These are phyloP conservation scores for Spicauda simplicius DNA, from an alignment of 2,888 invertebrate species.

Conservation along the genomic window DNA sequence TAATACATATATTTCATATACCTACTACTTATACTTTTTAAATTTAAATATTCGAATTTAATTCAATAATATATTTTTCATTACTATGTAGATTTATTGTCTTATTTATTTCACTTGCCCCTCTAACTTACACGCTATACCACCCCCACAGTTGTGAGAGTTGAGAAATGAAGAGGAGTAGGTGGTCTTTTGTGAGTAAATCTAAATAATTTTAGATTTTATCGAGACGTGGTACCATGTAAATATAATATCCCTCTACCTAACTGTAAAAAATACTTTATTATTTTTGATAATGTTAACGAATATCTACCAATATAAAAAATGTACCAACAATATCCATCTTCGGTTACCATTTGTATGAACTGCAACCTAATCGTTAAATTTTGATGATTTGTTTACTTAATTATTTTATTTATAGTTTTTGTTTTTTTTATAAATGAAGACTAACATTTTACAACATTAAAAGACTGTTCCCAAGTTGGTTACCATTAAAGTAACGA, in stretches of 20 bases:
- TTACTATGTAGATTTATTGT: no score
- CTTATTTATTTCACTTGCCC: no score
- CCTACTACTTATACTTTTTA: no score
- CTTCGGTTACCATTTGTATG: constrained; percentile 25
- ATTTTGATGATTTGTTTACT: no score
- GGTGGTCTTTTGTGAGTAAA: neutral
- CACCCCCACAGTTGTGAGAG: neutral
- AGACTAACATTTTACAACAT: no score
- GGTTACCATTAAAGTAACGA: constrained; percentile 22
- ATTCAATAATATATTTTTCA: no score
- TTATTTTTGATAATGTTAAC: neutral
- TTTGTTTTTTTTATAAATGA: neutral
- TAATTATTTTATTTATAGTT: no score
- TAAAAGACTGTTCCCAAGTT: constrained; percentile 11
- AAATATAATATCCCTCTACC: neutral
- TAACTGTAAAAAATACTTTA: neutral
- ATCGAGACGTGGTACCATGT: neutral
- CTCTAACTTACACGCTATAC: no score
- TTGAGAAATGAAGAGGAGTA: neutral
- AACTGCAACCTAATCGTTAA: neutral
- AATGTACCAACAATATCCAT: constrained; percentile 8
- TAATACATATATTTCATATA: no score
- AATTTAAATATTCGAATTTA: no score
- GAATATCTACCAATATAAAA: neutral
- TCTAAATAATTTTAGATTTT: neutral